phyloP scores from a whole-genome alignment of 1,140 invertebrate genomes.

The Drepana arcuata region DNA sequence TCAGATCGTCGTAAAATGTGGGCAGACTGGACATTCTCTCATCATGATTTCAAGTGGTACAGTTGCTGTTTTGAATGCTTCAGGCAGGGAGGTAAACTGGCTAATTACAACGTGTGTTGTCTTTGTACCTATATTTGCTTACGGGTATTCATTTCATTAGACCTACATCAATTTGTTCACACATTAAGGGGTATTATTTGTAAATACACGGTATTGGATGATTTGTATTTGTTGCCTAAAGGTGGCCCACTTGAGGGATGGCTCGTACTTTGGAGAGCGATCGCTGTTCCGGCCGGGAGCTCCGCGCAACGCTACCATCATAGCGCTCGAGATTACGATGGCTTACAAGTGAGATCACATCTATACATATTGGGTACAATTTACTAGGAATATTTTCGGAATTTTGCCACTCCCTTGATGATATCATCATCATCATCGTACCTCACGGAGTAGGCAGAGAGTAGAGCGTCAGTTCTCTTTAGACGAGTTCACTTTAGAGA shows the following conservation, averaged over 20 bases:
- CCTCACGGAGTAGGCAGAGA: too few relatives aligned
- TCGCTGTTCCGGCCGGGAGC: slow-evolving; percentile 16
- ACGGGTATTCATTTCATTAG: too few relatives aligned
- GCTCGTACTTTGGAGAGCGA: slow-evolving; percentile 28
- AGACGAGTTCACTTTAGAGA: too few relatives aligned
- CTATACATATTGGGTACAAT: too few relatives aligned
- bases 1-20: slow-evolving; percentile 20
- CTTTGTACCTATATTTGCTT: too few relatives aligned
- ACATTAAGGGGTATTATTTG: too few relatives aligned
- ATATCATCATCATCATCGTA: too few relatives aligned
- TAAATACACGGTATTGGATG: too few relatives aligned
- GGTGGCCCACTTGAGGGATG: slow-evolving; percentile 30
- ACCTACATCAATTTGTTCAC: neutral
- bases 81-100: slow-evolving; percentile 25
- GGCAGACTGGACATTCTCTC: slow-evolving; percentile 15
- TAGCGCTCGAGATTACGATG: slow-evolving; percentile 29
- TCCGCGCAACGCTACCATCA: slow-evolving; percentile 10
- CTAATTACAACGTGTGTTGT: too few relatives aligned
- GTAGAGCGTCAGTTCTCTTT: too few relatives aligned
- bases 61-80: slow-evolving; percentile 22
- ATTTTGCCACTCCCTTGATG: too few relatives aligned
- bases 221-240: slow-evolving; percentile 8
- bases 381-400: too few relatives aligned
- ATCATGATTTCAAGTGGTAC: slow-evolving; percentile 31
- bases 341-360: slow-evolving; percentile 26